Conservation (phyloP, 1,140 invertebrate species). For the Panulirus ornatus region DNA sequence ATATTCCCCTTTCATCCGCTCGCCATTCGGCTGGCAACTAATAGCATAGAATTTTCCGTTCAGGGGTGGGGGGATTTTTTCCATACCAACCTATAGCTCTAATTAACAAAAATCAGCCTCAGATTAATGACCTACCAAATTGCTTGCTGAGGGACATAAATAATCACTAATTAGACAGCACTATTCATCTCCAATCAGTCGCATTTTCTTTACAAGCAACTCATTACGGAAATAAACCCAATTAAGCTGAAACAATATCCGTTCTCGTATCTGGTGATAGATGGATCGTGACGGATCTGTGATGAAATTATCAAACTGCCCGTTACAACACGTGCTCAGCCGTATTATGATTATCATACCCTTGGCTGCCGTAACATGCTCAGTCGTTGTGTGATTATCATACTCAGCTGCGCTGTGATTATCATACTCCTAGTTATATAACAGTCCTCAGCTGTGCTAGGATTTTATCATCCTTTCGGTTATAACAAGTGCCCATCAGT, state of each 20-base stretch:
- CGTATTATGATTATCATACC: no score
- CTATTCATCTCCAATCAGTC: constrained; percentile 6
- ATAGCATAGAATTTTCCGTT: constrained; percentile 37
- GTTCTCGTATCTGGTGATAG: neutral
- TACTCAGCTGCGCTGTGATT: no score
- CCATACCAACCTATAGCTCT: neutral
- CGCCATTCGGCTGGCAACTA: neutral
- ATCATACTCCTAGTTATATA: no score
- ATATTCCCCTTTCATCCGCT: neutral
- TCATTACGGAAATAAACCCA: neutral
- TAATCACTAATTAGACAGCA: constrained; percentile 37
- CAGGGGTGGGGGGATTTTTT: neutral
- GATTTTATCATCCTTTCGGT: no score
- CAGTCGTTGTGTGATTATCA: no score
- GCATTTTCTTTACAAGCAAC: neutral
- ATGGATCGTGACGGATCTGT: neutral
- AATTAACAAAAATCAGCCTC: constrained; percentile 32
- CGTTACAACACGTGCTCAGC: no score
- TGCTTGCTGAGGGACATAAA: constrained; percentile 13
- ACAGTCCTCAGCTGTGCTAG: no score
- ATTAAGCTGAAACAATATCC: neutral
- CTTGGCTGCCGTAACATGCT: no score
- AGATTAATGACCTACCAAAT: constrained; percentile 22
- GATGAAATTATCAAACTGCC: no score
- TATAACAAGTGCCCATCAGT: no score